phyloP scores from a whole-genome alignment of 2,797 vertebrate genomes.

The Poeciliopsis gracilis region DNA sequence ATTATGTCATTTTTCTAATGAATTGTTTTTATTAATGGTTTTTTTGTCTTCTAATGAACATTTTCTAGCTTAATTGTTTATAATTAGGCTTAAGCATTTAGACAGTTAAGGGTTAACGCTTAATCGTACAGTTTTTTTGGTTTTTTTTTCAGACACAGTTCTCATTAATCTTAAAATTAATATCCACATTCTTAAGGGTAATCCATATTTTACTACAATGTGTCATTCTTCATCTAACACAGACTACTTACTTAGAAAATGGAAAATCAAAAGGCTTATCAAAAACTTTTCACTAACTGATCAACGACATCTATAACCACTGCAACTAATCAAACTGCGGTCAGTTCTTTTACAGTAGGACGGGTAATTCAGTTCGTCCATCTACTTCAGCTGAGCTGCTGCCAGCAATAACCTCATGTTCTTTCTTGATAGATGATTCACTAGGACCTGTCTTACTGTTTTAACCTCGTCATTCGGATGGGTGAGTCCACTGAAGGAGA shows the following conservation, averaged over 20 bases:
- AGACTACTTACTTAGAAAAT: background rate
- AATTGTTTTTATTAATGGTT: background rate
- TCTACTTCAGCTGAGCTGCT: background rate
- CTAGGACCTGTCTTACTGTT: background rate
- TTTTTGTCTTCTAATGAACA: background rate
- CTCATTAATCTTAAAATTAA: background rate
- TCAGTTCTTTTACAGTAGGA: background rate
- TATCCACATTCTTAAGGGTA: background rate
- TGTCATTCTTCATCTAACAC: background rate
- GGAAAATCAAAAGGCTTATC: background rate
- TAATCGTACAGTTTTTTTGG: too few species aligned
- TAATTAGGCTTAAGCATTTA: background rate
- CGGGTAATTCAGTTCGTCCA: background rate
- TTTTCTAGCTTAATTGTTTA: background rate
- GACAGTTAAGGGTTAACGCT: background rate
- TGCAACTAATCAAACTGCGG: background rate
- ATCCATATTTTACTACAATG: background rate
- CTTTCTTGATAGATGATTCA: conserved; percentile 1
- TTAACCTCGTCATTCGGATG: background rate
- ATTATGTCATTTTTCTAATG: background rate
- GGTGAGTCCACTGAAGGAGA: background rate
- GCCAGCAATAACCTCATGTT: background rate
- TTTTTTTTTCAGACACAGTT: too few species aligned
- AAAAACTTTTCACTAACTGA: background rate
- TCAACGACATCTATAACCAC: background rate